Conservation (phyloP, 2,888 invertebrate species). For the Oasisia sp. region DNA sequence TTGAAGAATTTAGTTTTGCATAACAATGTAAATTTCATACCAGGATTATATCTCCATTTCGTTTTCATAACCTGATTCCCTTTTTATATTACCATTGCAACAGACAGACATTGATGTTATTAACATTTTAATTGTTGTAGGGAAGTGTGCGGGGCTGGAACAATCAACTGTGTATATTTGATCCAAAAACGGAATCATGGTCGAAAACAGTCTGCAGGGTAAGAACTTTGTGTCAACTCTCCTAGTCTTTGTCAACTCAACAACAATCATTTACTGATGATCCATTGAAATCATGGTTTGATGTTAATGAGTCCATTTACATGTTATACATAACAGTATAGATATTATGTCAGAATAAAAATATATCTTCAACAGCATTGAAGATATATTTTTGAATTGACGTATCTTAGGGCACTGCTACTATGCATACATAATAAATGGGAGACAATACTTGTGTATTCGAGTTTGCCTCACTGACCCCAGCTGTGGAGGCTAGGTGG, state of each 20-base stretch:
- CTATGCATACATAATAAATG: too few species aligned
- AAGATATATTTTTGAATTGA: too few species aligned
- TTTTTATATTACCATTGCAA: not conserved
- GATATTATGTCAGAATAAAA: too few species aligned
- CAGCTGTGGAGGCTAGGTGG: too few species aligned
- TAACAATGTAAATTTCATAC: not conserved
- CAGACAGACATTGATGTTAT: not conserved
- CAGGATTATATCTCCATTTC: not conserved
- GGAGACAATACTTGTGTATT: too few species aligned
- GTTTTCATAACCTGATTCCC: not conserved
- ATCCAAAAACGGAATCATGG: slow-evolving; percentile 49
- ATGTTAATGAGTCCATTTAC: too few species aligned
- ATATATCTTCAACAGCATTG: too few species aligned
- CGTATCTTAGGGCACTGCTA: too few species aligned
- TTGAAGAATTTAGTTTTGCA: not conserved
- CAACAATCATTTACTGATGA: not conserved
- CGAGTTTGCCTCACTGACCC: too few species aligned
- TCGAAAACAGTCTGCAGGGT: slow-evolving; percentile 50
- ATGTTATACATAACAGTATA: too few species aligned
- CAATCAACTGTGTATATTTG: slow-evolving; percentile 56
- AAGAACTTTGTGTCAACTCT: slow-evolving; percentile 29
- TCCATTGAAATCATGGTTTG: not conserved
- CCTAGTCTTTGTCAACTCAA: not conserved
- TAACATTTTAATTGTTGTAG: slow-evolving; percentile 20
- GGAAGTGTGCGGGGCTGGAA: slow-evolving; percentile 53